These are phyloP conservation scores for Rhodinocichla rosea DNA, from an alignment of 2,113 vertebrate genomes.

Conservation along the genomic window DNA sequence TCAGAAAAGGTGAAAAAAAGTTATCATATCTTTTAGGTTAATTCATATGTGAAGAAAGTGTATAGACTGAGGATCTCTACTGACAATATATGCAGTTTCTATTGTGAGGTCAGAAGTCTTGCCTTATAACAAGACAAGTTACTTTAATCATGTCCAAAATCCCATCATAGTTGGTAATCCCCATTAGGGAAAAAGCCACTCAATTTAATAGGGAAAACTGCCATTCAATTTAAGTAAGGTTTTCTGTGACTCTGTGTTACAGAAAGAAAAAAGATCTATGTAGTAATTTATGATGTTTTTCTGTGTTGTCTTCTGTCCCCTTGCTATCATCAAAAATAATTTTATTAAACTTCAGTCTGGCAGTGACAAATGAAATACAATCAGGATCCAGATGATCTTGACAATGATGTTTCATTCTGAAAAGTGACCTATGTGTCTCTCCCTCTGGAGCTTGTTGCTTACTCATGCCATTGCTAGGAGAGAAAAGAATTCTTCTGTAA, in stretches of 20 bases:
- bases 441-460: background rate
- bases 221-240: background rate
- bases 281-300: background rate
- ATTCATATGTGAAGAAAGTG: background rate
- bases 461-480: background rate
- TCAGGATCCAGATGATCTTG: background rate
- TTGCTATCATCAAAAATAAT: background rate
- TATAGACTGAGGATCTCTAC: background rate
- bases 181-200: background rate
- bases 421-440: background rate
- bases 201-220: background rate
- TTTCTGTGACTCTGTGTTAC: background rate
- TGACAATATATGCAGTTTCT: background rate
- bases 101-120: background rate
- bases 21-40: background rate
- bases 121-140: background rate
- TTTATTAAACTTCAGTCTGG: background rate
- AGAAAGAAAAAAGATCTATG: background rate
- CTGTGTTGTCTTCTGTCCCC: background rate
- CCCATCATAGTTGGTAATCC: background rate
- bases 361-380: background rate
- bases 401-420: background rate
- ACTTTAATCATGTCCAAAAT: background rate
- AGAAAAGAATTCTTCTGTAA: background rate
- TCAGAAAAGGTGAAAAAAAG: background rate